These are phyloP conservation scores for Myripristis jacobus DNA, from an alignment of 2,797 vertebrate species.

Conservation along the genomic window DNA sequence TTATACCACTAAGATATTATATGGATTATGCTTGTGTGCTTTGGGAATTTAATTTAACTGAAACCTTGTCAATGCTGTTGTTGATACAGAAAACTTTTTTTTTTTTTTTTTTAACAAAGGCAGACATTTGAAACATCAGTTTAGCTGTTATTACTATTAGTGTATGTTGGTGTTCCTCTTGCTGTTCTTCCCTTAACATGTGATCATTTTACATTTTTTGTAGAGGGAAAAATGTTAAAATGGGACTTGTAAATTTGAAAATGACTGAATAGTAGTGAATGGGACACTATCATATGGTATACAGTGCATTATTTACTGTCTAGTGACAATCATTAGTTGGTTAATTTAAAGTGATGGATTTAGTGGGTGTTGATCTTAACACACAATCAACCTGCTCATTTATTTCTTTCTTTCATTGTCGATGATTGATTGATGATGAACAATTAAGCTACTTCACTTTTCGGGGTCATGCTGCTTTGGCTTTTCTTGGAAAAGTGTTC, in stretches of 20 bases:
- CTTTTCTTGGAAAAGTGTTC: slow-evolving; percentile 37
- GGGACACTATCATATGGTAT: background rate
- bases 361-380: slow-evolving; percentile 20
- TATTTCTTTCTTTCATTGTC: slow-evolving; percentile 40
- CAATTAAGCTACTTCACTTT: slow-evolving; percentile 30
- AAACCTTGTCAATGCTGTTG: slow-evolving; percentile 35
- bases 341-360: slow-evolving; percentile 21
- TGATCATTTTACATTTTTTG: slow-evolving; percentile 10
- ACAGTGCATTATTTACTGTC: background rate
- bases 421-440: slow-evolving; percentile 59
- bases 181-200: background rate
- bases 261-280: too few species aligned
- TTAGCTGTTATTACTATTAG: slow-evolving; percentile 43
- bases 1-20: slow-evolving; percentile 69
- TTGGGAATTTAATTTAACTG: slow-evolving; percentile 43
- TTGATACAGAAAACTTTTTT: slow-evolving; percentile 49
- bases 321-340: slow-evolving; percentile 7
- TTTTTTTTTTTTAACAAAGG: slow-evolving; percentile 39
- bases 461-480: slow-evolving; percentile 24
- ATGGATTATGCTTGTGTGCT: slow-evolving; percentile 64
- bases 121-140: slow-evolving; percentile 54
- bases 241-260: background rate
- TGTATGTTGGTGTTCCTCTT: slow-evolving; percentile 15
- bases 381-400: slow-evolving; percentile 26
- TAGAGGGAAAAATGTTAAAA: slow-evolving; percentile 4